A percentile compares a stretch with the other conserved stretches of the same genome.
These are phyloP conservation scores for Chaunax sp. DNA, from an alignment of 2,797 vertebrate species.

Conservation along the genomic window DNA sequence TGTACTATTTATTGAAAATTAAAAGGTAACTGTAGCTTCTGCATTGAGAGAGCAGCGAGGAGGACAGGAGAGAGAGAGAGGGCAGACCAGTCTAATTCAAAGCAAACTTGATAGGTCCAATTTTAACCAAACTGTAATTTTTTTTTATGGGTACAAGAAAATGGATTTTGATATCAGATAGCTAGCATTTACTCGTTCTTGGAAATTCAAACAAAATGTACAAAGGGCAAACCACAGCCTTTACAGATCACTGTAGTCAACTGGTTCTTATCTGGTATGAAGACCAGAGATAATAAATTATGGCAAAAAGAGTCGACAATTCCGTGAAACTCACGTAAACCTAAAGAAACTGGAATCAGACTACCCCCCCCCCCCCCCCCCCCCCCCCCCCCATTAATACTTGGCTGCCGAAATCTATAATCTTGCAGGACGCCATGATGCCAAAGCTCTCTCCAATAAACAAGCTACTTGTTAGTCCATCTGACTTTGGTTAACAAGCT, in stretches of 20 bases:
- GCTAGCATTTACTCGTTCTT: constrained; percentile 45
- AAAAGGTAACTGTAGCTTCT: no score
- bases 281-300: constrained; percentile 37
- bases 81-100: no score
- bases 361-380: no score
- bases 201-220: constrained; percentile 34
- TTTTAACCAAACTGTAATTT: neutral
- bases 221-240: constrained; percentile 29
- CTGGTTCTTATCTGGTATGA: constrained; percentile 30
- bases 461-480: constrained; percentile 65
- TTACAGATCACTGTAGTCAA: constrained; percentile 15
- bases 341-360: constrained; percentile 29
- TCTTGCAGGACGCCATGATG: constrained; percentile 46
- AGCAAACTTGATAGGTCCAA: neutral
- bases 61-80: no score
- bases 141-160: constrained; percentile 36
- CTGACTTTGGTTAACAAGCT: constrained; percentile 61
- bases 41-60: no score
- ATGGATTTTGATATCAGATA: constrained; percentile 32
- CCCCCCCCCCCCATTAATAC: no score
- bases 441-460: constrained; percentile 61
- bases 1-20: no score
- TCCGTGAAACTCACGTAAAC: constrained; percentile 5
- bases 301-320: constrained; percentile 4
- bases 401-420: constrained; percentile 46